phyloP scores from a whole-genome alignment of 2,113 vertebrate species.

The Protomyctophum bolini region DNA sequence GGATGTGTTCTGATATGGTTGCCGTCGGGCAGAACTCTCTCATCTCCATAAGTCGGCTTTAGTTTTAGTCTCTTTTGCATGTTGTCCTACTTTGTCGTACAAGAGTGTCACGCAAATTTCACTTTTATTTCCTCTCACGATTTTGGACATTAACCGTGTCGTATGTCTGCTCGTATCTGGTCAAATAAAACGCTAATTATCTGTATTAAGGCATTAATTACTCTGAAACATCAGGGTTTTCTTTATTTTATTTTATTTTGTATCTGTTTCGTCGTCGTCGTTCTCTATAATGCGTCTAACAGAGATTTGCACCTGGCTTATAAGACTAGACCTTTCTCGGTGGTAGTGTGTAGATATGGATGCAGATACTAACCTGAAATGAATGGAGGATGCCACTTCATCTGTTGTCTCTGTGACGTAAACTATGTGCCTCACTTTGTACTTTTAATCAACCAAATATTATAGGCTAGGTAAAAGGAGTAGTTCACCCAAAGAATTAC shows the following conservation, averaged over 20 bases:
- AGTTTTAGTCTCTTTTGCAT: no score
- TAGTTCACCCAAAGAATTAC: constrained; percentile 30
- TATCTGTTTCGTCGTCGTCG: background rate
- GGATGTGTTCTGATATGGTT: no score
- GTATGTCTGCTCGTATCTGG: constrained; percentile 10
- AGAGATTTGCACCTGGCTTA: constrained; percentile 11
- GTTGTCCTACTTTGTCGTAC: no score
- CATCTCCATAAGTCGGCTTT: no score
- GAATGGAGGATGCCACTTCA: constrained; percentile 9
- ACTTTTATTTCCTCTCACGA: no score
- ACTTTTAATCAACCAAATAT: constrained; percentile 48
- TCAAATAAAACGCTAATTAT: background rate
- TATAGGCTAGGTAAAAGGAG: constrained; percentile 19
- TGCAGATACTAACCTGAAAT: constrained; percentile 1
- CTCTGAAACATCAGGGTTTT: constrained; percentile 6
- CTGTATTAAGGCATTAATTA: constrained; percentile 2
- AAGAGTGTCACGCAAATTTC: no score
- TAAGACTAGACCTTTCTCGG: constrained; percentile 27
- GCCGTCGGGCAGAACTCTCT: no score
- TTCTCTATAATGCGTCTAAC: constrained; percentile 26
- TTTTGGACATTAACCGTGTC: background rate
- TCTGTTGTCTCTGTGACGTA: background rate
- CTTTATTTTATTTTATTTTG: constrained; percentile 2
- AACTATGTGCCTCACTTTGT: constrained; percentile 17
- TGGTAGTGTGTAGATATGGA: constrained; percentile 10